A percentile compares a stretch with the other conserved stretches of the same genome.
These are phyloP conservation scores for Gisinianus flammeolus DNA, from an alignment of 2,888 invertebrate species.

Conservation along the genomic window DNA sequence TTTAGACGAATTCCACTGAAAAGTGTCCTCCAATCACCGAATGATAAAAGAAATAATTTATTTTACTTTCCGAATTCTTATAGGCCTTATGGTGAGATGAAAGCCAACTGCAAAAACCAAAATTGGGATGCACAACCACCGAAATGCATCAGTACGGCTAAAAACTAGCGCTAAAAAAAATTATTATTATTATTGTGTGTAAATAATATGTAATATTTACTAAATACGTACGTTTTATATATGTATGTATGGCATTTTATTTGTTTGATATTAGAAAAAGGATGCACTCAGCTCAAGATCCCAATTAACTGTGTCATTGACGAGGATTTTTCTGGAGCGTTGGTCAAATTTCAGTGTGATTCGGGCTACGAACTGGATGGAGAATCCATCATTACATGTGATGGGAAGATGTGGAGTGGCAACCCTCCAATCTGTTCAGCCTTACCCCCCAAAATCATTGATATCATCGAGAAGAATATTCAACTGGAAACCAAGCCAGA, in stretches of 20 bases:
- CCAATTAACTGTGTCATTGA: conserved; percentile 43
- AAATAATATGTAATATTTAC: too few species aligned
- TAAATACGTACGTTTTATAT: not conserved
- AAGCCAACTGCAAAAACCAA: conserved; percentile 21
- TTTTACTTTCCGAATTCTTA: not conserved
- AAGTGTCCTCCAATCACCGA: too few species aligned
- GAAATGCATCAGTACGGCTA: conserved; percentile 32
- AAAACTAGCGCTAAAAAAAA: too few species aligned
- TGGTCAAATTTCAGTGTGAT: conserved; percentile 51
- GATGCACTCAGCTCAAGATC: conserved; percentile 38
- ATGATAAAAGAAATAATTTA: not conserved
- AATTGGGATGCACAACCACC: conserved; percentile 31
- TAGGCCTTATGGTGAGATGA: conserved; percentile 39
- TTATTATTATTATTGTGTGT: too few species aligned
- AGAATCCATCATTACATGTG: conserved; percentile 45
- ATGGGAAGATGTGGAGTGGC: conserved; percentile 52
- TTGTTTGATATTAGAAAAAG: conserved; percentile 29
- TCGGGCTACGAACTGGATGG: conserved; percentile 44
- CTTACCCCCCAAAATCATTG: not conserved
- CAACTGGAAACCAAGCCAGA: not conserved
- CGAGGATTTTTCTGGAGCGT: conserved; percentile 50
- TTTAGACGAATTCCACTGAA: too few species aligned
- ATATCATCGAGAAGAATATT: too few species aligned
- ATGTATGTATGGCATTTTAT: not conserved
- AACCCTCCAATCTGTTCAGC: conserved; percentile 47